Evolutionary conservation across 2,113 vertebrate species (phyloP).

Genomic region (Podilymbus podiceps): DNA sequence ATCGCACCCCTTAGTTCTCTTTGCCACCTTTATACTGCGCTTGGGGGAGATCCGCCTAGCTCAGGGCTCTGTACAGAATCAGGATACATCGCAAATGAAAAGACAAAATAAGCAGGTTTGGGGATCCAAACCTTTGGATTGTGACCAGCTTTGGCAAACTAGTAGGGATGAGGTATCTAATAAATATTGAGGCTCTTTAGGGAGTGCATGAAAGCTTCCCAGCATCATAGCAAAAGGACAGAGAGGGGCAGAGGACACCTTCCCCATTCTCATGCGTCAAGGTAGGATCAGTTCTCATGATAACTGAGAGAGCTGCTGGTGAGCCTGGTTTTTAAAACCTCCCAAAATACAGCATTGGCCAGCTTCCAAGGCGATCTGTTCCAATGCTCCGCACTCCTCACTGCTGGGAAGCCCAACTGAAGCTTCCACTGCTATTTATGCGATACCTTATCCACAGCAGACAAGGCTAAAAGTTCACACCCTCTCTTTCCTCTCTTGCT

Average conservation of each 20-base stretch:
- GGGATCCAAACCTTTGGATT: neutral
- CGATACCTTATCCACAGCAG: neutral
- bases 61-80: neutral
- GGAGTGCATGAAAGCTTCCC: neutral
- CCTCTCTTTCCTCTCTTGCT: neutral
- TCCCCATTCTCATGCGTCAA: neutral
- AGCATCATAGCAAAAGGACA: neutral
- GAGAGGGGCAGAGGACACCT: neutral
- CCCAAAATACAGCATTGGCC: neutral
- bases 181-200: neutral
- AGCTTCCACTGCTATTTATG: neutral
- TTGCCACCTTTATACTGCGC: neutral
- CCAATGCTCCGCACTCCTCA: neutral
- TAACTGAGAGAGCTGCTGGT: neutral
- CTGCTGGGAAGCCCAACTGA: neutral
- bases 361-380: neutral
- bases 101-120: neutral
- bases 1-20: neutral
- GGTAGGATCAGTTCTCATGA: neutral
- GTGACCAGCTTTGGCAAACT: neutral
- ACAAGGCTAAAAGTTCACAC: neutral
- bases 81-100: neutral
- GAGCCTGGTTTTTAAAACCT: neutral
- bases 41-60: rapidly evolving
- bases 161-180: neutral